These are phyloP conservation scores for Microplitis mediator DNA, from an alignment of 1,140 invertebrate species.

Conservation along the genomic window DNA sequence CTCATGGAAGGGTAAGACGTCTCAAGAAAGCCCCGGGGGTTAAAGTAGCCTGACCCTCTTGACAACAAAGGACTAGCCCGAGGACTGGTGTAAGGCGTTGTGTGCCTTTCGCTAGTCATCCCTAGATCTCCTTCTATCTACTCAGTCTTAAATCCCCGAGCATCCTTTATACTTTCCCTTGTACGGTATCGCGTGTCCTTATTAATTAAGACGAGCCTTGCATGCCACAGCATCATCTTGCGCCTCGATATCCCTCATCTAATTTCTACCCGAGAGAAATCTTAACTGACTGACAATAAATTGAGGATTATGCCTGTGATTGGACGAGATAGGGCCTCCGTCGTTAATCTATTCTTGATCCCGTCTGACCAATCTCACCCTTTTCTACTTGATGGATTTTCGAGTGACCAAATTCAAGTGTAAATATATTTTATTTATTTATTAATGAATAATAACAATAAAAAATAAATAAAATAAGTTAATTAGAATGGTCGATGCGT, in stretches of 20 bases:
- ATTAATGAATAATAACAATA: too few relatives aligned
- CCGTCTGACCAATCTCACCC: too few relatives aligned
- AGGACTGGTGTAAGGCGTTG: background rate
- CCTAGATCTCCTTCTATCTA: background rate
- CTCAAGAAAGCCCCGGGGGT: constrained; percentile 37
- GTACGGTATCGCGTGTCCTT: constrained; percentile 62
- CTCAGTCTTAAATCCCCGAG: background rate
- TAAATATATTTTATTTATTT: too few relatives aligned
- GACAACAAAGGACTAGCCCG: constrained; percentile 59
- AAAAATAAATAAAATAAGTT: background rate
- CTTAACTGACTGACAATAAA: background rate
- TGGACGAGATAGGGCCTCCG: too few relatives aligned
- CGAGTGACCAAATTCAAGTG: too few relatives aligned
- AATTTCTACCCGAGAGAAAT: background rate
- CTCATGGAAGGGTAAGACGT: background rate
- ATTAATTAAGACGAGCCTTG: constrained; percentile 61
- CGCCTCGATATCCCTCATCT: constrained; percentile 25
- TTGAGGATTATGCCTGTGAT: too few relatives aligned
- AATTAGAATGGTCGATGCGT: constrained; percentile 8
- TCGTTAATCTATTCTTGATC: too few relatives aligned
- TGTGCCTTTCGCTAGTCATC: background rate
- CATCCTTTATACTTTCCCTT: constrained; percentile 43
- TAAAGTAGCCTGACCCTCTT: constrained; percentile 48
- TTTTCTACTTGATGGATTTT: too few relatives aligned
- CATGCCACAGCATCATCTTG: constrained; percentile 42